Conservation (phyloP, 1,140 invertebrate species). For the Dreissena rostriformis region DNA sequence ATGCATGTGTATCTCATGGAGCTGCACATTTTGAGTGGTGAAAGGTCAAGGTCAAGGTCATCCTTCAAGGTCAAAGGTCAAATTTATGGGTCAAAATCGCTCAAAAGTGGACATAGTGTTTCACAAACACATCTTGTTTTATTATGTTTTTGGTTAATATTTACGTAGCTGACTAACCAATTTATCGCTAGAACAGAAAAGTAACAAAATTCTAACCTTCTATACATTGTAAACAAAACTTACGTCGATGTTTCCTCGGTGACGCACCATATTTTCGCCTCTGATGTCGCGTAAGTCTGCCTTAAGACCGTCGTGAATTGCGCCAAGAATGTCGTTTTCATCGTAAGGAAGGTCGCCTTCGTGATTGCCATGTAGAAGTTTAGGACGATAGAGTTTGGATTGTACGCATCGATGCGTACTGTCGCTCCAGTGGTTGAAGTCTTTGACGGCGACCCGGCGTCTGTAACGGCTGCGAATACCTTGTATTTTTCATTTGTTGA, state of each 20-base stretch:
- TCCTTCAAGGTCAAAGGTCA: too few relatives aligned
- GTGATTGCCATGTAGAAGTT: slow-evolving; percentile 63
- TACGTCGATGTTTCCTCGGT: slow-evolving; percentile 33
- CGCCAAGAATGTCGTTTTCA: slow-evolving; percentile 53
- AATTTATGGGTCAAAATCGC: too few relatives aligned
- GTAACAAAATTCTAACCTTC: too few relatives aligned
- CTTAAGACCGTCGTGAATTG: slow-evolving; percentile 55
- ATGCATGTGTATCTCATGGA: too few relatives aligned
- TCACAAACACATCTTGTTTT: too few relatives aligned
- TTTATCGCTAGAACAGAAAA: too few relatives aligned
- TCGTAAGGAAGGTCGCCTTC: slow-evolving; percentile 45
- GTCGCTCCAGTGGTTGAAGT: slow-evolving; percentile 50
- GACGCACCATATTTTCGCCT: slow-evolving; percentile 66
- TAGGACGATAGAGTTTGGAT: slow-evolving; percentile 58
- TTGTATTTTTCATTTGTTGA: slow-evolving; percentile 52
- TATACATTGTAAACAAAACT: neutral
- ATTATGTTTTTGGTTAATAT: too few relatives aligned
- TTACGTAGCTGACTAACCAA: too few relatives aligned
- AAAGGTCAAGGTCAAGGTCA: too few relatives aligned
- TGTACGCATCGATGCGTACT: slow-evolving; percentile 65
- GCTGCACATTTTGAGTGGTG: too few relatives aligned
- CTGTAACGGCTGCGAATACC: slow-evolving; percentile 50
- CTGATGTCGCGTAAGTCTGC: slow-evolving; percentile 48
- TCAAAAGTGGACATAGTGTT: too few relatives aligned
- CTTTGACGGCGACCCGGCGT: slow-evolving; percentile 59